These are phyloP conservation scores for Tetramorium parvispinum DNA, from an alignment of 1,140 invertebrate species.

Conservation along the genomic window DNA sequence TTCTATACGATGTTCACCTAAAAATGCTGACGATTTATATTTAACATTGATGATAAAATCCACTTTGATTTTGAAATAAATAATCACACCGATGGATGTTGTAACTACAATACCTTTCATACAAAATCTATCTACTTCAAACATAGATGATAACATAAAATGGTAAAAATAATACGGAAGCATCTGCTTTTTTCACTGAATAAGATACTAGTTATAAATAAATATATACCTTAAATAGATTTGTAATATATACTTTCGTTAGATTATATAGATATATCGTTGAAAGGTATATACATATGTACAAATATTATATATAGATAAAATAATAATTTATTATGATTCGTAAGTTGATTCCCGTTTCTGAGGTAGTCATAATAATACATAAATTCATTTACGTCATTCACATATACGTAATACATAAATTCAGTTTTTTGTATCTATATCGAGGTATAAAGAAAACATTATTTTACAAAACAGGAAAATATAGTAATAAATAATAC, in stretches of 20 bases:
- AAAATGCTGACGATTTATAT: background rate
- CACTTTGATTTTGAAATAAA: background rate
- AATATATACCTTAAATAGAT: background rate
- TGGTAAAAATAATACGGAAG: background rate
- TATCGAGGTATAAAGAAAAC: background rate
- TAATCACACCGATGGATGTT: background rate
- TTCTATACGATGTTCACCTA: background rate
- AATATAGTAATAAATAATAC: slow-evolving; percentile 11
- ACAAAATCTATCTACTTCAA: background rate
- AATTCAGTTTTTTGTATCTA: background rate
- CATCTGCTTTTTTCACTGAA: background rate
- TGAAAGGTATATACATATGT: background rate
- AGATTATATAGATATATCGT: background rate
- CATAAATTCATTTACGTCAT: background rate
- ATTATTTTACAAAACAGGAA: background rate
- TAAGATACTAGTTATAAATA: background rate
- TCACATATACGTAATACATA: background rate
- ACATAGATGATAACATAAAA: slow-evolving; percentile 8
- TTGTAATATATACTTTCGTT: background rate
- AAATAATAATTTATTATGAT: slow-evolving; percentile 48
- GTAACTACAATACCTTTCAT: background rate
- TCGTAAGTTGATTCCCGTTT: slow-evolving; percentile 1
- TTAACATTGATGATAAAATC: background rate
- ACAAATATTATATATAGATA: slow-evolving; percentile 7
- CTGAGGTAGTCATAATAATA: slow-evolving; percentile 15